These are phyloP conservation scores for Alloscopus bannaensis DNA, from an alignment of 2,888 invertebrate species.

Conservation along the genomic window DNA sequence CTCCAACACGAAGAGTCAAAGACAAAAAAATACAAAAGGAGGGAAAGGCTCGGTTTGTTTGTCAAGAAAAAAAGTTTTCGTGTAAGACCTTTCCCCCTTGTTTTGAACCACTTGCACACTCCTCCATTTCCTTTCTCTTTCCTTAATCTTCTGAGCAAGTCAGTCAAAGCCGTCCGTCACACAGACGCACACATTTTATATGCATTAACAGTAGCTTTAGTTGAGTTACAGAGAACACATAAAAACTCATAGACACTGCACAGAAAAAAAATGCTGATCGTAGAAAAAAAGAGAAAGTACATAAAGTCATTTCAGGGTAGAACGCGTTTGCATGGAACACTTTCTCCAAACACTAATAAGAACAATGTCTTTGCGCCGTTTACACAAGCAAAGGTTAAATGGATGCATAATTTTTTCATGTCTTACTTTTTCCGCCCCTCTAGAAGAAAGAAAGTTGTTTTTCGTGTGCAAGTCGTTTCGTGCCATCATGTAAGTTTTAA, in stretches of 20 bases:
- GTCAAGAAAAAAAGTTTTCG: conserved; percentile 25
- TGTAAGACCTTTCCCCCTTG: conserved; percentile 8
- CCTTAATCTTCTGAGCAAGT: conserved; percentile 65
- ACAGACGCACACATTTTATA: conserved; percentile 59
- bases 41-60: conserved; percentile 14
- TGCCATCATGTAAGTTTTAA: conserved; percentile 49
- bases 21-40: background rate
- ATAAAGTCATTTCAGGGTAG: conserved; percentile 41
- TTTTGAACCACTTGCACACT: background rate
- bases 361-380: conserved; percentile 37
- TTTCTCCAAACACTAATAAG: background rate
- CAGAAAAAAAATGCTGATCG: conserved; percentile 25
- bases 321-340: conserved; percentile 32
- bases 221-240: background rate
- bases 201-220: conserved; percentile 27
- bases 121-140: conserved; percentile 32
- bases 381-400: conserved; percentile 54
- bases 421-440: conserved; percentile 39
- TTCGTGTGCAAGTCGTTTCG: conserved; percentile 5
- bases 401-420: conserved; percentile 64
- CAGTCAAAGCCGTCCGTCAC: conserved; percentile 57
- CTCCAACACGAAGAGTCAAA: no score
- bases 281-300: conserved; percentile 42
- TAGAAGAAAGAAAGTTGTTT: conserved; percentile 18
- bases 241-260: no score